Evolutionary conservation across 2,797 vertebrate genomes (phyloP), one percentile per base, ranked within the genome.

Genomic region (Catamblyrhynchus diadema): DNA sequence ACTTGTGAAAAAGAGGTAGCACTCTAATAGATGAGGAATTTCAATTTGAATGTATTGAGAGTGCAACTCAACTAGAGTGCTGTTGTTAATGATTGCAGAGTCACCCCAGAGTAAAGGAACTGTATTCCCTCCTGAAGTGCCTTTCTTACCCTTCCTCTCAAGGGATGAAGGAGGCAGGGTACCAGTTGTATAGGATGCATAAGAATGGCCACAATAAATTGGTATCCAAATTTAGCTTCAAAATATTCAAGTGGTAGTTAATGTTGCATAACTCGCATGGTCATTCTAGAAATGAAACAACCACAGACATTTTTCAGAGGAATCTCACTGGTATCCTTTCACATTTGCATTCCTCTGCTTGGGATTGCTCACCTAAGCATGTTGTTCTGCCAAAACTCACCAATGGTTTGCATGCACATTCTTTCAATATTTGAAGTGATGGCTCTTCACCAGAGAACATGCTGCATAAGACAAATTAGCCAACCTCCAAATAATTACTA

Each of bases 21-120:
- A 48, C 69, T 81, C 57, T 60, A 81, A 51, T 0, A 71, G 32
- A 89, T 37, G 21, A 91, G 21, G 37, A 91, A 93, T 91, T 94
- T 91, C 65, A 93, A 60, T 90, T 5, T 86, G 51, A 93, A 85
- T 74, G 53, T 61, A 78, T 27, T 1, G 6, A 54, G 67, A 82
- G 14, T 44, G 25, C 32, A 92, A 74, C 39, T 90, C 72, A 65
- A 37, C 57, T 83, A 64, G 35, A 86, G 27, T 37, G 47, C 32
- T 92, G 87, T 8, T 67, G 78, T 93, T 89, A 94, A 91, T 89
- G 66, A 64, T 75, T 80, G 81, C 39, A 70, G 65, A 92, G 77
- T 70, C 69, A 79, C 35, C 32, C 50, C 56, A 50, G 9, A 71
- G 65, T n/a, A 91, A 78, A 30, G 65, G 84, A 73, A 64, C 42